Evolutionary conservation across 2,113 vertebrate genomes (phyloP).

Genomic region (Hyperoodon ampullatus): DNA sequence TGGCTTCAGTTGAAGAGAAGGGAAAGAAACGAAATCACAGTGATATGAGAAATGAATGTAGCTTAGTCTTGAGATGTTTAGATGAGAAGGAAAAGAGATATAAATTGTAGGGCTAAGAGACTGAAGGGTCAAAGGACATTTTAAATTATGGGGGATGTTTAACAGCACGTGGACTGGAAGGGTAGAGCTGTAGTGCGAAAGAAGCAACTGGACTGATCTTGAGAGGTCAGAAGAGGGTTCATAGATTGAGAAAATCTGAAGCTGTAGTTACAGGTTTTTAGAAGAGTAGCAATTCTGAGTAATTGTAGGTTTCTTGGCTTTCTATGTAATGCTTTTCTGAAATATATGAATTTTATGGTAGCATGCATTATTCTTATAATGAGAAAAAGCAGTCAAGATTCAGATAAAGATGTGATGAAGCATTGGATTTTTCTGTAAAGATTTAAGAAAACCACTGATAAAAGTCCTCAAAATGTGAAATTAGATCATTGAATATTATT

Average conservation of each 20-base stretch:
- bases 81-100: background rate
- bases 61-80: background rate
- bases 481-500: slow-evolving; percentile 32
- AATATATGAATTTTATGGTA: background rate
- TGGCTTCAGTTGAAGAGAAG: background rate
- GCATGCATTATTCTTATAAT: background rate
- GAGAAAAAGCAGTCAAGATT: slow-evolving; percentile 15
- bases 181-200: background rate
- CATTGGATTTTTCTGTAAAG: slow-evolving; percentile 25
- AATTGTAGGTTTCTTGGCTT: slow-evolving; percentile 13
- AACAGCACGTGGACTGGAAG: background rate
- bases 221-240: background rate
- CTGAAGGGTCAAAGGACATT: background rate
- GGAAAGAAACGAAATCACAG: background rate
- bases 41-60: background rate
- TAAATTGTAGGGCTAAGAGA: background rate
- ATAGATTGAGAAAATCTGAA: background rate
- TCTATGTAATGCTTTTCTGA: slow-evolving; percentile 32
- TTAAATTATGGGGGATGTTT: background rate
- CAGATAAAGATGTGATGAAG: background rate
- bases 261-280: slow-evolving; percentile 2
- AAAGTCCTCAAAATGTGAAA: slow-evolving; percentile 5
- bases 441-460: slow-evolving; percentile 26
- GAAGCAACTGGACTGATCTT: background rate
- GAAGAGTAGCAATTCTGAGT: background rate